These are phyloP conservation scores for Sclerodermus sp. DNA, from an alignment of 2,888 invertebrate genomes.

Conservation along the genomic window DNA sequence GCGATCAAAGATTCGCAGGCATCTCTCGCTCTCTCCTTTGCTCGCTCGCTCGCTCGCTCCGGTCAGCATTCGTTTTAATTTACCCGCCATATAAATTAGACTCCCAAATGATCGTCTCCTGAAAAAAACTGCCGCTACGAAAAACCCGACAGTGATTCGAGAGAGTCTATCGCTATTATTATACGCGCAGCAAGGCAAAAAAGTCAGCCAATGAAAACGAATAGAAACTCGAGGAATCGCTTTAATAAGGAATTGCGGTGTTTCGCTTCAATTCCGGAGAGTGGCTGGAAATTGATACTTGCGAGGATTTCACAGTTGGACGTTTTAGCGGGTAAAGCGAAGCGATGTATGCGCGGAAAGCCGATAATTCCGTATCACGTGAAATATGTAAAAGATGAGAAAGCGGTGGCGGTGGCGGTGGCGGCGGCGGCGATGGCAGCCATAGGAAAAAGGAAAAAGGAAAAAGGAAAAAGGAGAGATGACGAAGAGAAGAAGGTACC, in stretches of 20 bases:
- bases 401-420: too few species aligned
- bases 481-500: background rate
- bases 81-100: slow-evolving; percentile 50
- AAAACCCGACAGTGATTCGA: slow-evolving; percentile 18
- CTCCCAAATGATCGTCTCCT: slow-evolving; percentile 44
- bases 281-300: too few species aligned
- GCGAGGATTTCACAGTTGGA: too few species aligned
- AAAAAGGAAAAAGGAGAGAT: slow-evolving; percentile 4
- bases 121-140: slow-evolving; percentile 21
- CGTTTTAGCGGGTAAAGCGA: too few species aligned
- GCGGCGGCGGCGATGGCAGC: too few species aligned
- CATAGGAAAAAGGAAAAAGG: background rate
- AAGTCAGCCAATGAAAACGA: too few species aligned
- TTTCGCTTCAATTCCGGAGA: too few species aligned
- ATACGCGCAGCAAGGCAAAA: too few species aligned
- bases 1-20: slow-evolving; percentile 28
- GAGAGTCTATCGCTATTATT: too few species aligned
- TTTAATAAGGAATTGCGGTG: too few species aligned
- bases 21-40: slow-evolving; percentile 10
- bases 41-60: slow-evolving; percentile 7
- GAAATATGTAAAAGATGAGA: background rate
- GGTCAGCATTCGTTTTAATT: slow-evolving; percentile 45
- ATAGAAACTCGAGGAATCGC: too few species aligned
- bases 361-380: background rate
- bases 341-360: too few species aligned